phyloP scores from a whole-genome alignment of 35 echinoderm and acorn worm species.

The Holothuria glaberrima region DNA sequence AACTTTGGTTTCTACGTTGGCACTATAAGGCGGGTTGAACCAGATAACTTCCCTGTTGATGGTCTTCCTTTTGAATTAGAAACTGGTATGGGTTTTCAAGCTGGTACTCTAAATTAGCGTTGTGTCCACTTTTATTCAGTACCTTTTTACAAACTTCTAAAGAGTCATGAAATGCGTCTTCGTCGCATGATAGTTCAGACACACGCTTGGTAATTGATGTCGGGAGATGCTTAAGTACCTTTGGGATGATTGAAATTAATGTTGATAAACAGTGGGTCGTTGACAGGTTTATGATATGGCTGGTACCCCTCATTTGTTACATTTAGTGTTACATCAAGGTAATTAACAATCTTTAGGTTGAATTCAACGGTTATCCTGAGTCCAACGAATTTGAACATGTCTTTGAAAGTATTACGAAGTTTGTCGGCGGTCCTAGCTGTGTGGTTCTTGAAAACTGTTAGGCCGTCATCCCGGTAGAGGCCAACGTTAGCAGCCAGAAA shows the following conservation, averaged over 20 bases:
- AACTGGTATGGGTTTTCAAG: too few species aligned
- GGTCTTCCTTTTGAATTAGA: too few species aligned
- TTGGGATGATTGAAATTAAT: background rate
- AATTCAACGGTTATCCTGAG: background rate
- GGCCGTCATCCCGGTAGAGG: slow-evolving; percentile 13
- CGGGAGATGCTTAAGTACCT: background rate
- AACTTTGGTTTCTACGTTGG: too few species aligned
- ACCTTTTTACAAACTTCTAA: too few species aligned
- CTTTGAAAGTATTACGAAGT: too few species aligned
- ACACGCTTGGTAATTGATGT: background rate
- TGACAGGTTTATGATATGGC: background rate
- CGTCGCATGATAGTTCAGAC: background rate
- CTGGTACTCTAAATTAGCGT: too few species aligned
- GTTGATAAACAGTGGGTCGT: background rate
- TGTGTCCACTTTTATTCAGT: too few species aligned
- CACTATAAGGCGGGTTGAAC: too few species aligned
- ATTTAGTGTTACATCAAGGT: too few species aligned
- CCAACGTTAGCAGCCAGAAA: too few species aligned
- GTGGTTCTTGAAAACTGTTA: background rate
- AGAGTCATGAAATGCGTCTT: background rate
- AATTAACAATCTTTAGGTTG: too few species aligned
- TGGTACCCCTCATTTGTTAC: slow-evolving; percentile 19
- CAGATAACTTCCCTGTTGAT: too few species aligned
- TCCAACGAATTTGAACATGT: background rate
- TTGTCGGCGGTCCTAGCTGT: background rate